phyloP scores from a whole-genome alignment of 2,888 invertebrate species.

The Scaptomyza parva region DNA sequence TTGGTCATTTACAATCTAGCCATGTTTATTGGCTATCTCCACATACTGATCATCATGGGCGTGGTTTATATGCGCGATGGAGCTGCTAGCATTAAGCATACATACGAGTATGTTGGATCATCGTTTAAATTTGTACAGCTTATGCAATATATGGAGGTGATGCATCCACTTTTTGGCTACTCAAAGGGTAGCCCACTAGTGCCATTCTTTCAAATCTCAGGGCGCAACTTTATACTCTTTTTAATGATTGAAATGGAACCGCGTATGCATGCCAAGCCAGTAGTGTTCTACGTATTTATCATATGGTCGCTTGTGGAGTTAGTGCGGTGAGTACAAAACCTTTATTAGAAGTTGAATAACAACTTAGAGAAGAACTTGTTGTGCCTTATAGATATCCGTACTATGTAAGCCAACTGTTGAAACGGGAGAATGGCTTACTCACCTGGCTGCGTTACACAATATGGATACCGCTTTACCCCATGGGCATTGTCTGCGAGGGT shows the following conservation, averaged over 20 bases:
- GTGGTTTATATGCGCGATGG: conserved; percentile 92
- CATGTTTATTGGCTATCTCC: conserved; percentile 94
- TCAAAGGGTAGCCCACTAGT: conserved; percentile 91
- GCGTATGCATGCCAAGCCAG: conserved; percentile 94
- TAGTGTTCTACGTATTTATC: conserved; percentile 94
- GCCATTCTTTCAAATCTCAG: conserved; percentile 92
- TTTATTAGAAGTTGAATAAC: neutral
- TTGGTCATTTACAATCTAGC: conserved; percentile 94
- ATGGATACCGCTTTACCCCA: conserved; percentile 97
- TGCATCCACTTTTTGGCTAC: conserved; percentile 95
- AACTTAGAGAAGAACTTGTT: neutral
- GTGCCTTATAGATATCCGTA: conserved; percentile 92
- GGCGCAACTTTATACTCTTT: conserved; percentile 92
- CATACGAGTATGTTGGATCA: conserved; percentile 90
- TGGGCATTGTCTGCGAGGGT: conserved; percentile 95
- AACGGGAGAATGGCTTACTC: conserved; percentile 89
- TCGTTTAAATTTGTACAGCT: conserved; percentile 93
- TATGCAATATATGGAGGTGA: conserved; percentile 93
- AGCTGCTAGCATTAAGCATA: conserved; percentile 88
- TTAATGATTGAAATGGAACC: conserved; percentile 93
- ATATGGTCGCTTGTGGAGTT: conserved; percentile 94
- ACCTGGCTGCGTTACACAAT: conserved; percentile 97
- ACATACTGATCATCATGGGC: conserved; percentile 90
- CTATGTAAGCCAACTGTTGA: conserved; percentile 93
- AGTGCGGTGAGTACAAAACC: conserved; percentile 87